Conservation (phyloP, 2,888 invertebrate species). For the Apamea crenata region DNA sequence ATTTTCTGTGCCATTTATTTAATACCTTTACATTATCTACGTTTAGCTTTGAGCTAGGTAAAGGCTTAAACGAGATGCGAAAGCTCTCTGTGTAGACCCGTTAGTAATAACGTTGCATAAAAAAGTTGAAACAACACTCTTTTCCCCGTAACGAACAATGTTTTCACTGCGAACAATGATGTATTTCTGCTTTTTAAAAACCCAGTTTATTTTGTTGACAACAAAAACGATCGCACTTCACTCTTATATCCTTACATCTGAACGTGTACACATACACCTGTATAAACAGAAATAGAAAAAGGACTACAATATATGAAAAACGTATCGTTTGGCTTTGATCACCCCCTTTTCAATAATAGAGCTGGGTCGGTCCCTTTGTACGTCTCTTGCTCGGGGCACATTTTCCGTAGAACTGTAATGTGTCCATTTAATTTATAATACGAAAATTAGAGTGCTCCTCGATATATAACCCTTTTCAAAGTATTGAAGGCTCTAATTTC, state of each 20-base stretch:
- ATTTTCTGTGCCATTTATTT: conserved; percentile 51
- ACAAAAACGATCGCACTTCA: conserved; percentile 64
- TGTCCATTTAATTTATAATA: conserved; percentile 86
- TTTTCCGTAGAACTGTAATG: conserved; percentile 75
- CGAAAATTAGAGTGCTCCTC: conserved; percentile 73
- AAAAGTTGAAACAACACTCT: conserved; percentile 41
- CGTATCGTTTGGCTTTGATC: conserved; percentile 88
- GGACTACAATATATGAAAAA: conserved; percentile 83
- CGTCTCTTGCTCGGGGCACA: conserved; percentile 77
- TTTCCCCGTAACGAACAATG: conserved; percentile 44
- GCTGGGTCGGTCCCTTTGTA: conserved; percentile 81
- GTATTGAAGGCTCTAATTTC: conserved; percentile 71
- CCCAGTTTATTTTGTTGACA: conserved; percentile 55
- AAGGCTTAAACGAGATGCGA: conserved; percentile 44
- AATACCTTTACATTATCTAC: conserved; percentile 39
- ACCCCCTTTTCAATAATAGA: conserved; percentile 89
- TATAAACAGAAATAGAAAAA: conserved; percentile 82
- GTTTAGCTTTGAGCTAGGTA: conserved; percentile 36
- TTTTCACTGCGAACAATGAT: conserved; percentile 44
- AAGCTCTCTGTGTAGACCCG: conserved; percentile 40
- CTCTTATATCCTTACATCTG: conserved; percentile 76
- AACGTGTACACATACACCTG: conserved; percentile 77
- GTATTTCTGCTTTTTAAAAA: conserved; percentile 41
- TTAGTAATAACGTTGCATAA: conserved; percentile 61
- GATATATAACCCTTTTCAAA: conserved; percentile 73